Conservation (phyloP, 2,113 vertebrate genomes). For the Polypterus senegalus region DNA sequence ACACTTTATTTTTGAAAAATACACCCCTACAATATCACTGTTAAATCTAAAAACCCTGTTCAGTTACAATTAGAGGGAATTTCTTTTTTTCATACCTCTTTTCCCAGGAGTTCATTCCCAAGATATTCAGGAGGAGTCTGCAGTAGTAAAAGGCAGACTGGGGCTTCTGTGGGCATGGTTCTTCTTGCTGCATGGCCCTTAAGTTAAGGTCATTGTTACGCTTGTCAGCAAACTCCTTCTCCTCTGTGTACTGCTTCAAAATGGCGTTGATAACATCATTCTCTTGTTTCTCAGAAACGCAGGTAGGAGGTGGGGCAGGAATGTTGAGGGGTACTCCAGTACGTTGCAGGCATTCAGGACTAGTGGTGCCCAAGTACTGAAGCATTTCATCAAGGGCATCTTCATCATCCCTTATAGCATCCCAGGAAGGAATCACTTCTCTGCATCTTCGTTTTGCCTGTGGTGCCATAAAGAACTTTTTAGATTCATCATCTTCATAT, state of each 20-base stretch:
- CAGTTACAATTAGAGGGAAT: too few species aligned
- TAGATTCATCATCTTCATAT: slow-evolving; percentile 43
- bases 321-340: slow-evolving; percentile 85
- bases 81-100: slow-evolving; percentile 66
- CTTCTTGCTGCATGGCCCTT: slow-evolving; percentile 74
- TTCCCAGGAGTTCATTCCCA: slow-evolving; percentile 98
- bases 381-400: slow-evolving; percentile 90
- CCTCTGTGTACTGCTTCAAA: slow-evolving; percentile 85
- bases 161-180: slow-evolving; percentile 72
- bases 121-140: slow-evolving; percentile 88
- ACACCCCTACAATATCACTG: too few species aligned
- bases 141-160: slow-evolving; percentile 96
- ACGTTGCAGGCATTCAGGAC: slow-evolving; percentile 91
- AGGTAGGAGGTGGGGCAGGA: slow-evolving; percentile 79
- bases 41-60: too few species aligned
- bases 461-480: slow-evolving; percentile 56
- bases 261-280: slow-evolving; percentile 95
- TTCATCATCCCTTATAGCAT: slow-evolving; percentile 77
- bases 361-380: slow-evolving; percentile 83
- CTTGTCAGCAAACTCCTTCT: slow-evolving; percentile 78
- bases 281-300: slow-evolving; percentile 95
- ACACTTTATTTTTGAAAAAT: too few species aligned
- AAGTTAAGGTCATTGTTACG: slow-evolving; percentile 82
- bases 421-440: slow-evolving; percentile 84
- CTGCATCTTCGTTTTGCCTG: slow-evolving; percentile 73